Evolutionary conservation across 1,140 invertebrate species (phyloP).

Genomic region (Arctopsyche grandis): DNA sequence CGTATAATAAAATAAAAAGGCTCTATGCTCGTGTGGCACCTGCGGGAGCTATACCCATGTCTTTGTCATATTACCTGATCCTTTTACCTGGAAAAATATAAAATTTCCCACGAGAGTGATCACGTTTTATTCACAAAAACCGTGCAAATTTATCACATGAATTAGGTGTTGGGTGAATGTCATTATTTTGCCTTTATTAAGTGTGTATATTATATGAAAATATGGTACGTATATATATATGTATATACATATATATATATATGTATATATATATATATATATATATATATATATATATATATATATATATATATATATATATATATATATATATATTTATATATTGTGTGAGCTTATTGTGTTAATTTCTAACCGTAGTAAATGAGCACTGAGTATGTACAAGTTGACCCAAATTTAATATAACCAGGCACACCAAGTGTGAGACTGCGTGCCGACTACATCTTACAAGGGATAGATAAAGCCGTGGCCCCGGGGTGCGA

Average conservation of each 20-base stretch:
- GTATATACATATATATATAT: too few relatives aligned
- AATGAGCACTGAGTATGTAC: not conserved
- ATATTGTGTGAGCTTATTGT: not conserved
- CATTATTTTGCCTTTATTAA: not conserved
- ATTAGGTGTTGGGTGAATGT: constrained; percentile 3
- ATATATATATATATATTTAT: not conserved
- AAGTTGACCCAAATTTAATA: constrained; percentile 17
- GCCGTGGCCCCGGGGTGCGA: constrained; percentile 26
- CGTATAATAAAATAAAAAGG: constrained; percentile 6
- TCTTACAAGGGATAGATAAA: constrained; percentile 4
- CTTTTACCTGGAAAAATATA: constrained; percentile 26
- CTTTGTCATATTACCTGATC: constrained; percentile 32
- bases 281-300: not conserved
- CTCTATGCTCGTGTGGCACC: not conserved
- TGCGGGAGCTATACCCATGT: constrained; percentile 17
- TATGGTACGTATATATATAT: too few relatives aligned
- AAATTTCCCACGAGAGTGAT: constrained; percentile 30
- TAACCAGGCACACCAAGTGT: not conserved
- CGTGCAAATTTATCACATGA: constrained; percentile 15
- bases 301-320: not conserved
- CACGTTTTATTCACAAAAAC: constrained; percentile 17
- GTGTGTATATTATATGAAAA: too few relatives aligned
- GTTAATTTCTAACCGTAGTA: not conserved
- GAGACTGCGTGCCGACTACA: not conserved
- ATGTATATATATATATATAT: too few relatives aligned